phyloP scores from a whole-genome alignment of 2,113 vertebrate genomes.

The Athene noctua region DNA sequence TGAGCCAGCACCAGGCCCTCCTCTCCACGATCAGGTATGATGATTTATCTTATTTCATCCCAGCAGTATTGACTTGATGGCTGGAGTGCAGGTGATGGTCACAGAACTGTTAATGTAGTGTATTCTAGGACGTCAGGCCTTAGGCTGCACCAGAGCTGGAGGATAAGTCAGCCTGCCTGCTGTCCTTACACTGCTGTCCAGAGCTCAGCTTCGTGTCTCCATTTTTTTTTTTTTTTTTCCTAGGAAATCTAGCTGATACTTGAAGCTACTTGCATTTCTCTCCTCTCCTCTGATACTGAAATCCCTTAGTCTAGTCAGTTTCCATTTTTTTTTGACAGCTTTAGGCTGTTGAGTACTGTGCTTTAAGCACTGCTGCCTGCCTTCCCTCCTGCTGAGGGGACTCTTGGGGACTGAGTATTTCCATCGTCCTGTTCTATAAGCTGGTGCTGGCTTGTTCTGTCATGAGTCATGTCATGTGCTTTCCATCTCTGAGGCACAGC shows the following conservation, averaged over 20 bases:
- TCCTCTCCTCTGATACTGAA: background rate
- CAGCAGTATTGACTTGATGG: background rate
- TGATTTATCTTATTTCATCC: background rate
- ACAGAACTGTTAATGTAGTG: background rate
- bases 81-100: background rate
- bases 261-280: accelerated
- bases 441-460: background rate
- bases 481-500: no score
- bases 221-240: no score
- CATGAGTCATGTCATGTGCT: accelerated
- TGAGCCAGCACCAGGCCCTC: constrained; percentile 90
- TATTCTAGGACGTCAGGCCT: background rate
- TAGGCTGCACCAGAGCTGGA: background rate
- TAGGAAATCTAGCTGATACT: background rate
- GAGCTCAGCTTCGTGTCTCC: background rate
- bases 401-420: background rate
- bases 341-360: background rate
- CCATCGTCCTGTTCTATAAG: background rate
- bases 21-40: constrained; percentile 84
- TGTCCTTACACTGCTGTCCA: background rate
- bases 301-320: background rate
- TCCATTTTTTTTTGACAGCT: accelerated
- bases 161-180: background rate
- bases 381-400: background rate
- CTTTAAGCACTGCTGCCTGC: background rate